phyloP scores from a whole-genome alignment of 2,888 invertebrate species.

The Myopa testacea region DNA sequence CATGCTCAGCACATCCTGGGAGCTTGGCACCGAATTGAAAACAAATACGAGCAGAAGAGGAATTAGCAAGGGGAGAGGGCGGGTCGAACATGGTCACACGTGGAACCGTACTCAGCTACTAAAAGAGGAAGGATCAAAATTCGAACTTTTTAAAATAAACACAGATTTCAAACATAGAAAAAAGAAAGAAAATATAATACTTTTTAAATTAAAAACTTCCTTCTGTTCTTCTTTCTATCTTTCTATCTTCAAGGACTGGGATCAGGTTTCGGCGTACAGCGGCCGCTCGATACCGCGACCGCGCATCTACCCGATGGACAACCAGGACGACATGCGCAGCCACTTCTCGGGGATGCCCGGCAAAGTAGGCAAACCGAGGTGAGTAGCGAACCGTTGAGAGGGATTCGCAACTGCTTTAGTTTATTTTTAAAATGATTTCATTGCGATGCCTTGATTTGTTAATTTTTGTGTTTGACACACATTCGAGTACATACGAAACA shows the following conservation, averaged over 20 bases:
- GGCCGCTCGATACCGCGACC: slow-evolving; percentile 90
- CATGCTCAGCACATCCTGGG: too few species aligned
- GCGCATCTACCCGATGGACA: slow-evolving; percentile 82
- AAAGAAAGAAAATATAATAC: not conserved
- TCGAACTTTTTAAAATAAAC: too few species aligned
- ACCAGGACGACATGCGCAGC: slow-evolving; percentile 82
- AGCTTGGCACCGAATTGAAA: too few species aligned
- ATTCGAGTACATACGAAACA: slow-evolving; percentile 19
- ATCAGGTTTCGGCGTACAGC: slow-evolving; percentile 91
- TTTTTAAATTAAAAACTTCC: not conserved
- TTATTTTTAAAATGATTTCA: slow-evolving; percentile 43
- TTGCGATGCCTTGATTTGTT: not conserved
- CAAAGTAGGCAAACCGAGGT: slow-evolving; percentile 68
- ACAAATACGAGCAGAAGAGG: too few species aligned
- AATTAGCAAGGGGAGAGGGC: too few species aligned
- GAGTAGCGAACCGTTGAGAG: slow-evolving; percentile 49
- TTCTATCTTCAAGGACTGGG: slow-evolving; percentile 75
- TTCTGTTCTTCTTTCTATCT: not conserved
- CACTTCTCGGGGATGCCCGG: slow-evolving; percentile 79
- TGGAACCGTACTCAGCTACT: too few species aligned
- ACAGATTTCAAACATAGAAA: too few species aligned
- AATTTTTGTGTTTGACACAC: not conserved
- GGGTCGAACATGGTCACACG: too few species aligned
- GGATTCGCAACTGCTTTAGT: slow-evolving; percentile 17
- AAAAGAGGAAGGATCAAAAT: too few species aligned